Conservation (phyloP, 2,797 vertebrate genomes). For the Coregonus sp. region DNA sequence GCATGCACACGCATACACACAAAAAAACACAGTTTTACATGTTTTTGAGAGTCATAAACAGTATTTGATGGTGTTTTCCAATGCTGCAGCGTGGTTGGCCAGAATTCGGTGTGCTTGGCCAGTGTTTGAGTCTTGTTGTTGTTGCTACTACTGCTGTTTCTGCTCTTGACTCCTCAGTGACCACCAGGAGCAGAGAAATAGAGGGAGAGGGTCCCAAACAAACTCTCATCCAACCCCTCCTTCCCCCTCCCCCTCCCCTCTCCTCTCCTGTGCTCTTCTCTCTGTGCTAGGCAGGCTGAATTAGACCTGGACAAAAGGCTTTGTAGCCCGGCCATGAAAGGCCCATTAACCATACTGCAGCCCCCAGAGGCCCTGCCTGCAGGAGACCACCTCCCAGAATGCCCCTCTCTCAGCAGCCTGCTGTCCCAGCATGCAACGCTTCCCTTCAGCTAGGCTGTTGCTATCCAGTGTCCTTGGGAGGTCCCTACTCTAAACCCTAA, state of each 20-base stretch:
- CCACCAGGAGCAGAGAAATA: conserved; percentile 15
- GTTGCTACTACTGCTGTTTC: conserved; percentile 46
- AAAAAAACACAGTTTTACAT: conserved; percentile 15
- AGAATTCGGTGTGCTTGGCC: conserved; percentile 46
- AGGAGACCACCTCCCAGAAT: conserved; percentile 82
- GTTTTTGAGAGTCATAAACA: conserved; percentile 32
- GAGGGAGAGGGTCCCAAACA: conserved; percentile 42
- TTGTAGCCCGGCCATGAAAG: conserved; percentile 85
- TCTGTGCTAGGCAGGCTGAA: conserved; percentile 80
- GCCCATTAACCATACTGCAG: conserved; percentile 85
- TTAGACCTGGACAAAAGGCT: conserved; percentile 83
- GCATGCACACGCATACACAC: not conserved
- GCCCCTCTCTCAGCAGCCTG: conserved; percentile 76
- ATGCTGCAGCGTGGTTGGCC: conserved; percentile 55
- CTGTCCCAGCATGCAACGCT: conserved; percentile 79
- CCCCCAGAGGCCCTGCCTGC: conserved; percentile 86
- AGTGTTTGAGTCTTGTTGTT: conserved; percentile 64
- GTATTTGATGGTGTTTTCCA: conserved; percentile 53
- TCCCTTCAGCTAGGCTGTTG: conserved; percentile 60
- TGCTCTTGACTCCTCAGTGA: conserved; percentile 52
- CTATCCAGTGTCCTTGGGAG: too few species aligned
- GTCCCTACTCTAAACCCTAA: not conserved
- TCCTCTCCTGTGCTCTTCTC: conserved; percentile 24
- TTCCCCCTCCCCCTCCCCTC: not conserved
- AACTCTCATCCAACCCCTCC: conserved; percentile 43